Evolutionary conservation across 2,888 invertebrate genomes (phyloP), one percentile per base, ranked within the genome.

Genomic region (Melinopterus prodromus): DNA sequence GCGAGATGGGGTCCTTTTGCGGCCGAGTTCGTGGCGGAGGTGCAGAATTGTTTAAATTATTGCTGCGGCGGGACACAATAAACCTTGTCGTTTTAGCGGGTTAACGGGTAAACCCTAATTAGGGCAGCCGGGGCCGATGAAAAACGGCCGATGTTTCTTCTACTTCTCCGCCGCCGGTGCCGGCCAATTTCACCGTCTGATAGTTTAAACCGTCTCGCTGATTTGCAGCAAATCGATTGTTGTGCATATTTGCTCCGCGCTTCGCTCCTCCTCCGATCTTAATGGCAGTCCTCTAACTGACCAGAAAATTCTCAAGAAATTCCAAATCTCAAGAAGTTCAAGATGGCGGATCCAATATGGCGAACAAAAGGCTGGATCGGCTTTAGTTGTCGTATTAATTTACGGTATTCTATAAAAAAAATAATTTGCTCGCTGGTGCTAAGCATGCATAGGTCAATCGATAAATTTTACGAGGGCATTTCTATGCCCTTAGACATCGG

Each of bases 401-500:
- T 79, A 35, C 69, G 76, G 76, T 70, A 37, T 69, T 74, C 6
- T 74, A 74, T 74, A 83, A 82, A 84, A 84, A 84, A 84, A 26
- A 26, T 83, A 84, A 84, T 84, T 85, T 85, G 82, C 81, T 83
- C 81, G 81, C 83, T 81, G 84, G 82, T 83, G 84, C 83, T 85
- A 85, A 85, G 85, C 87, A 86, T 86, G 86, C 86, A 86, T 86
- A 84, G 84, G 85, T 84, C 84, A 86, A 87, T 88, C 88, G 85
- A 88, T 88, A 87, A 86, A 86, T 87, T 87, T 87, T 87, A 87
- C 85, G 85, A 84, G 85, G 85, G 86, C 85, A 87, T 87, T 87
- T 87, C 86, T 86, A 85, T 84, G 86, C 87, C 86, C 86, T 88
- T 87, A 87, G 84, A 84, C 81, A 83, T 82, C 81, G 84, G 83